phyloP scores from a whole-genome alignment of 2,888 invertebrate species.

The Pantelozetes paolii region DNA sequence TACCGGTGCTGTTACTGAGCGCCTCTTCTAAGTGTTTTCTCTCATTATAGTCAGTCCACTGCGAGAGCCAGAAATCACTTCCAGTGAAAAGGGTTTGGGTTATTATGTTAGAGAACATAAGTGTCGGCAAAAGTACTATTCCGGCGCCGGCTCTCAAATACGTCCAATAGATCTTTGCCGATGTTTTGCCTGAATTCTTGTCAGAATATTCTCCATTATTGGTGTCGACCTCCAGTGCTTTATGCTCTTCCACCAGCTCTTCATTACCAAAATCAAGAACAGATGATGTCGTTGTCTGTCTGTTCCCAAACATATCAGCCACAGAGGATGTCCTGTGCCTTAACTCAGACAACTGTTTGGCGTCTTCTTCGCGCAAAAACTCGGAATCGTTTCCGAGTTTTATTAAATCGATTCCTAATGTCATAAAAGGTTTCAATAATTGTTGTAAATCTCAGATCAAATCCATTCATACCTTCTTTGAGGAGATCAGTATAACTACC shows the following conservation, averaged over 20 bases:
- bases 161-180: conserved; percentile 54
- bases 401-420: conserved; percentile 6
- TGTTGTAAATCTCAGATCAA: not conserved
- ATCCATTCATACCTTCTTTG: conserved; percentile 40
- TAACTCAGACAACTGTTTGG: conserved; percentile 2
- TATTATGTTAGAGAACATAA: conserved; percentile 50
- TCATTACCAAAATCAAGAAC: not conserved
- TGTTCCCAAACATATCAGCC: not conserved
- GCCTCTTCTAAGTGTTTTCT: conserved; percentile 46
- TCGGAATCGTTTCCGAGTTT: conserved; percentile 13
- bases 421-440: not conserved
- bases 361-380: not conserved
- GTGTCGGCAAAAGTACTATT: conserved; percentile 50
- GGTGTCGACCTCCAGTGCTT: too few species aligned
- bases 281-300: not conserved
- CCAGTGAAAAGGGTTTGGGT: conserved; percentile 51
- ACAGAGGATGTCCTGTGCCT: conserved; percentile 4
- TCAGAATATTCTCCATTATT: not conserved
- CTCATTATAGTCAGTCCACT: conserved; percentile 49
- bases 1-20: conserved; percentile 53
- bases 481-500: conserved; percentile 46
- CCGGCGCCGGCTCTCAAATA: conserved; percentile 54
- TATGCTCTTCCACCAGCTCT: not conserved
- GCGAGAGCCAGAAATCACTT: conserved; percentile 47
- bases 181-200: conserved; percentile 44